A percentile compares a stretch with the other conserved stretches of the same genome.
Evolutionary conservation across 2,113 vertebrate genomes (phyloP).

Genomic region (Mormoops blainvillei): DNA sequence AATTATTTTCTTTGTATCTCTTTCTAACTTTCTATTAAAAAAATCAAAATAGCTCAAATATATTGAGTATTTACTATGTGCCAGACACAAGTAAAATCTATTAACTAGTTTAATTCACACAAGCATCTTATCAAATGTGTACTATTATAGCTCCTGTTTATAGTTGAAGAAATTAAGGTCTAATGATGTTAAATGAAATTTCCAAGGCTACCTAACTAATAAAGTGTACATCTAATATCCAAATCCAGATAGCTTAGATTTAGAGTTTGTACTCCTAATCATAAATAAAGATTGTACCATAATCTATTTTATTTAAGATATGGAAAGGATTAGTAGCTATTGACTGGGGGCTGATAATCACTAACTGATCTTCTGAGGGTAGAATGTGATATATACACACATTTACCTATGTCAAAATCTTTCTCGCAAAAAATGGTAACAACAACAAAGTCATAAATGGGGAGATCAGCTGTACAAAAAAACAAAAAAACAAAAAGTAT

Average conservation of each 20-base stretch:
- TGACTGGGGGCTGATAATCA: not conserved
- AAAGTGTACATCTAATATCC: not conserved
- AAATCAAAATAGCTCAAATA: not conserved
- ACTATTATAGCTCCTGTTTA: not conserved
- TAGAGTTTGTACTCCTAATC: too few species aligned
- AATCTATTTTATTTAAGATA: not conserved
- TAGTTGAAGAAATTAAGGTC: not conserved
- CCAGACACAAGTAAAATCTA: not conserved
- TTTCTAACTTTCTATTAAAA: not conserved
- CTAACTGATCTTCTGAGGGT: not conserved
- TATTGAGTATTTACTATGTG: not conserved
- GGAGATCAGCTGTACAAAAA: not conserved
- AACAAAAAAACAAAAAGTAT: not conserved
- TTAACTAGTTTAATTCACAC: not conserved
- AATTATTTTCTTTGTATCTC: not conserved
- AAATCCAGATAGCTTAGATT: too few species aligned
- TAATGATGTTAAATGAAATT: not conserved
- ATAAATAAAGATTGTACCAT: not conserved
- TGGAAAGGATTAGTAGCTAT: not conserved
- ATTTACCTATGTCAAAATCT: not conserved
- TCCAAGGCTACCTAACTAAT: not conserved
- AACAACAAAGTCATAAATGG: too few species aligned
- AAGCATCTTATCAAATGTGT: not conserved
- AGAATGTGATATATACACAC: not conserved
- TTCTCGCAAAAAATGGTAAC: too few species aligned